These are phyloP conservation scores for Podotricha telesiphe DNA, from an alignment of 2,888 invertebrate species.

Conservation along the genomic window DNA sequence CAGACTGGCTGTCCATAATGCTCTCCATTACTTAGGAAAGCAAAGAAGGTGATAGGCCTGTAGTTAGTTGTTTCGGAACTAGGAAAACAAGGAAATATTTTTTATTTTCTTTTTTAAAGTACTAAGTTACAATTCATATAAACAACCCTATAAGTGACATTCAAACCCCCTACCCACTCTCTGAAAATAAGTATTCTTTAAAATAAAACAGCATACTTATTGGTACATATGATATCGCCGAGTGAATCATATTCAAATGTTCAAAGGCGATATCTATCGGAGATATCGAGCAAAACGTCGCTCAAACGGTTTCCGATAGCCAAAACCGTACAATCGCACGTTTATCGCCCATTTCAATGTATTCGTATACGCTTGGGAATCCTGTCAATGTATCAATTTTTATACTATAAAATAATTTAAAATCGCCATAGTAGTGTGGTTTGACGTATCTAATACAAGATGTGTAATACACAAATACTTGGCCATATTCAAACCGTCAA, in stretches of 20 bases:
- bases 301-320: constrained; percentile 21
- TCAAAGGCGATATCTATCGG: constrained; percentile 14
- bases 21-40: no score
- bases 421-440: not conserved
- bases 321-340: constrained; percentile 19
- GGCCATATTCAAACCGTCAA: no score
- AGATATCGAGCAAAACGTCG: constrained; percentile 22
- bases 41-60: no score
- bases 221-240: constrained; percentile 2
- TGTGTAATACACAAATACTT: not conserved
- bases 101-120: no score
- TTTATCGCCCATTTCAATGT: constrained; percentile 26
- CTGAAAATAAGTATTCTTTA: not conserved
- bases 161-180: no score
- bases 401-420: constrained; percentile 13
- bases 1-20: no score
- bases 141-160: no score
- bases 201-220: not conserved
- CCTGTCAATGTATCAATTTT: constrained; percentile 22
- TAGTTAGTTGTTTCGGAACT: no score
- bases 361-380: constrained; percentile 25
- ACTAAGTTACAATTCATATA: no score
- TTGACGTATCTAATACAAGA: not conserved
- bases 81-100: no score
- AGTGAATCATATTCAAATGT: constrained; percentile 19